Evolutionary conservation across 2,113 vertebrate species (phyloP).

Genomic region (Psammodynastes pulverulentus): DNA sequence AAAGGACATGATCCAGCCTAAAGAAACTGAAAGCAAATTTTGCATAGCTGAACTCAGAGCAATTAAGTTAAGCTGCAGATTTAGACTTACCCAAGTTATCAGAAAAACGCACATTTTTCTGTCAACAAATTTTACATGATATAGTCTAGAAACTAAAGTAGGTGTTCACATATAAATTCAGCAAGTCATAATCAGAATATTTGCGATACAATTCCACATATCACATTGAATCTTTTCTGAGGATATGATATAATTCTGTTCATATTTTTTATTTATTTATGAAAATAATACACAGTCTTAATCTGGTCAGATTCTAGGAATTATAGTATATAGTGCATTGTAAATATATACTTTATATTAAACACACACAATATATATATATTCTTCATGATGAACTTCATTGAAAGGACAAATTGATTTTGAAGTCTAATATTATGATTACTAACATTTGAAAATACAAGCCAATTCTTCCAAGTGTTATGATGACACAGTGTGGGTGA

Average conservation of each 20-base stretch:
- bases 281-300: background rate
- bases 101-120: background rate
- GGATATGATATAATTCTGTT: background rate
- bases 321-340: background rate
- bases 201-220: background rate
- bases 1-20: background rate
- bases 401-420: background rate
- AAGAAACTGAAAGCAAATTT: background rate
- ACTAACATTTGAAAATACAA: background rate
- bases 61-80: background rate
- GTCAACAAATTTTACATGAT: background rate
- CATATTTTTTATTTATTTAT: background rate
- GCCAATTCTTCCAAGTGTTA: background rate
- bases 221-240: background rate
- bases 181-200: background rate
- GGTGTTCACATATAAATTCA: background rate
- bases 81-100: slow-evolving; percentile 11
- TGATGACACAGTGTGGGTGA: background rate
- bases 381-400: background rate
- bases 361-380: background rate
- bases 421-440: background rate
- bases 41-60: background rate
- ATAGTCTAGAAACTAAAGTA: background rate
- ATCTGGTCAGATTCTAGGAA: background rate
- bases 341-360: background rate